Evolutionary conservation across 1,140 invertebrate genomes (phyloP).

Genomic region (Bactericera cockerelli): DNA sequence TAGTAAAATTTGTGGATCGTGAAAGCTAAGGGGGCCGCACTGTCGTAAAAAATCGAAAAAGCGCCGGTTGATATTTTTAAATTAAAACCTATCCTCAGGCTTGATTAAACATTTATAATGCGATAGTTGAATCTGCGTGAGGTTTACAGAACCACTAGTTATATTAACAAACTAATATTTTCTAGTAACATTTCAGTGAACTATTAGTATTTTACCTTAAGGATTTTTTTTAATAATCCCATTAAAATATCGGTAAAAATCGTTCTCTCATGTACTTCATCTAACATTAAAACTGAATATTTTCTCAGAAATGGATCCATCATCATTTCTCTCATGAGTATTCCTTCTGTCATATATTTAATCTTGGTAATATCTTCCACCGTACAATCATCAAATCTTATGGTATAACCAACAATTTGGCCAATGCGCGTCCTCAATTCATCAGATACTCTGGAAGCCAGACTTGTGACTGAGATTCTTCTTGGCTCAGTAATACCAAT

Average conservation of each 20-base stretch:
- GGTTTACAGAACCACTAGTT: no score
- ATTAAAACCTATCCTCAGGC: no score
- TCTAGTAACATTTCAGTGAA: no score
- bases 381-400: slow-evolving; percentile 75
- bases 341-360: slow-evolving; percentile 93
- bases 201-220: no score
- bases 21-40: no score
- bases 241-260: slow-evolving; percentile 86
- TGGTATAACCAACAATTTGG: slow-evolving; percentile 77
- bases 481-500: slow-evolving; percentile 86
- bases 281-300: slow-evolving; percentile 83
- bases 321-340: slow-evolving; percentile 88
- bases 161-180: no score
- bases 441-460: slow-evolving; percentile 79
- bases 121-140: no score
- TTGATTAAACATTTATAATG: no score
- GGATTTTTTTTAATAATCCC: slow-evolving; percentile 85
- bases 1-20: no score
- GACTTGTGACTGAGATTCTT: slow-evolving; percentile 72
- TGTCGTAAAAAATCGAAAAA: no score
- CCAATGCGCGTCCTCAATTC: slow-evolving; percentile 67
- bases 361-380: slow-evolving; percentile 54
- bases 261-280: slow-evolving; percentile 92
- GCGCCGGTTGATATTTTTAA: no score
- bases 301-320: slow-evolving; percentile 76